Percentiles rank a stretch among this genome's conserved stretches.
These are phyloP conservation scores for Ciconia nigra DNA, from an alignment of 2,797 vertebrate genomes.

Conservation along the genomic window DNA sequence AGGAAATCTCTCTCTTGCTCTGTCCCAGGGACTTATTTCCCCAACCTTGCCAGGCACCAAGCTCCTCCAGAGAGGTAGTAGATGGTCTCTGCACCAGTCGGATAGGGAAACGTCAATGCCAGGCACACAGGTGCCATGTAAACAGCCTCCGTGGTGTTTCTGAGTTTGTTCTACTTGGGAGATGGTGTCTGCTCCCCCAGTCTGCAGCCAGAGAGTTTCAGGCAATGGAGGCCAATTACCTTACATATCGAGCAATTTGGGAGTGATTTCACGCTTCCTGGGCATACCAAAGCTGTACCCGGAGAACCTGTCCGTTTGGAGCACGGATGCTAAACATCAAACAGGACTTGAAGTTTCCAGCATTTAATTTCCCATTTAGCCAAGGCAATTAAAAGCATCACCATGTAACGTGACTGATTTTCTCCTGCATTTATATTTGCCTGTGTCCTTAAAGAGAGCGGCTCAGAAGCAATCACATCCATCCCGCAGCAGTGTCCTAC, in stretches of 20 bases:
- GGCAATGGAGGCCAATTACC: slow-evolving; percentile 8
- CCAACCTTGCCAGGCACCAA: not conserved
- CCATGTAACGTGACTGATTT: not conserved
- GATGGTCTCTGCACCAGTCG: not conserved
- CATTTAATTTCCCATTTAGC: slow-evolving; percentile 46
- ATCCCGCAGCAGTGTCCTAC: not conserved
- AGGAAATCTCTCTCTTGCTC: not conserved
- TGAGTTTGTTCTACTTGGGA: not conserved
- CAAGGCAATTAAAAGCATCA: slow-evolving; percentile 52
- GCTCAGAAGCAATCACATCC: not conserved
- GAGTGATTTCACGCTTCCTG: slow-evolving; percentile 43
- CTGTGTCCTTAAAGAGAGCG: not conserved
- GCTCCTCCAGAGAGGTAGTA: not conserved
- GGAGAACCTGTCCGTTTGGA: not conserved
- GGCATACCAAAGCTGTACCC: not conserved
- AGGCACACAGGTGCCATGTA: accelerated
- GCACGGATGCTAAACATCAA: slow-evolving; percentile 29
- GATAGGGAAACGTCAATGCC: not conserved
- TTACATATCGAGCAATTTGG: not conserved
- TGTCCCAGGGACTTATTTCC: not conserved
- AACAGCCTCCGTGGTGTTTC: not conserved
- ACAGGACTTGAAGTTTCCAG: slow-evolving; percentile 34
- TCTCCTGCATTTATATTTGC: slow-evolving; percentile 43
- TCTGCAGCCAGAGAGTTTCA: not conserved
- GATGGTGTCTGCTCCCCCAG: not conserved